These are phyloP conservation scores for Pheosia tremula DNA, from an alignment of 2,888 invertebrate genomes.

Conservation along the genomic window DNA sequence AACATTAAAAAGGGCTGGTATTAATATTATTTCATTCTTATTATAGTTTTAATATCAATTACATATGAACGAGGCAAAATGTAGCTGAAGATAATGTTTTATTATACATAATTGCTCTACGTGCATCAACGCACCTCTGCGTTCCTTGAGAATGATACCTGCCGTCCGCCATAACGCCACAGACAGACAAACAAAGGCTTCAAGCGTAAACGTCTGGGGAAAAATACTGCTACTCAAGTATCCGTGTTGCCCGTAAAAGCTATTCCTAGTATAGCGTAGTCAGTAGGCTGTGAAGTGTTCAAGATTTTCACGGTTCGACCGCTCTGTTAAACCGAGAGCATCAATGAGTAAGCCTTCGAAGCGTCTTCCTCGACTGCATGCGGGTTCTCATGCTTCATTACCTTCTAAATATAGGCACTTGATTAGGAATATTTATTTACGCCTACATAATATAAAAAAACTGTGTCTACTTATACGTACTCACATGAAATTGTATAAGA, in stretches of 20 bases:
- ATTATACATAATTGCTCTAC: neutral
- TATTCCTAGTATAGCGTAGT: slow-evolving; percentile 37
- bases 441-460: no score
- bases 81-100: no score
- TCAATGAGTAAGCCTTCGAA: slow-evolving; percentile 52
- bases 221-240: slow-evolving; percentile 19
- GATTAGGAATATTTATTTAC: neutral
- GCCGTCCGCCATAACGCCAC: neutral
- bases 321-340: slow-evolving; percentile 43
- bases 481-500: no score
- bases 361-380: slow-evolving; percentile 16
- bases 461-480: no score
- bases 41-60: neutral
- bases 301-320: slow-evolving; percentile 54
- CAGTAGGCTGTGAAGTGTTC: slow-evolving; percentile 49
- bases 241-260: slow-evolving; percentile 35
- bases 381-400: slow-evolving; percentile 16
- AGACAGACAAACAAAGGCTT: neutral
- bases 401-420: neutral
- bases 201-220: neutral
- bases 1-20: no score
- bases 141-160: no score
- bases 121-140: neutral
- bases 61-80: no score
- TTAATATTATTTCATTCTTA: no score